phyloP scores from a whole-genome alignment of 2,888 invertebrate genomes.

The Atrina japonica region DNA sequence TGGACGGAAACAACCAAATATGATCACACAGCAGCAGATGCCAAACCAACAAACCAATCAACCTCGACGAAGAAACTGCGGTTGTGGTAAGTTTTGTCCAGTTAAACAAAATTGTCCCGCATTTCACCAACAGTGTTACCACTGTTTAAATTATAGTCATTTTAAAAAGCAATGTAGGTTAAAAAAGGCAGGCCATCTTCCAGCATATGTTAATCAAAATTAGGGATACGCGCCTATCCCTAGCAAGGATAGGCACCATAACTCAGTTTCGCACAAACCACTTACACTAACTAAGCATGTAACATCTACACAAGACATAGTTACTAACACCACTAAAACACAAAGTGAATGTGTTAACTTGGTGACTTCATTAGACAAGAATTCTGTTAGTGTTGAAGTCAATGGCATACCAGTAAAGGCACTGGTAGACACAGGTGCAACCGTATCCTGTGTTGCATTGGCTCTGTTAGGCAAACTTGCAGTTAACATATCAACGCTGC shows the following conservation, averaged over 20 bases:
- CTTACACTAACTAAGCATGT: no score
- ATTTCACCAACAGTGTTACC: background rate
- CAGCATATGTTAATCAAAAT: no score
- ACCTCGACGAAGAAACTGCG: background rate
- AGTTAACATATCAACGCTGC: background rate
- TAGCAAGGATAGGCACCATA: no score
- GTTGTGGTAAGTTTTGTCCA: conserved; percentile 17
- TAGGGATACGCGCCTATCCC: no score
- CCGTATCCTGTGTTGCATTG: no score
- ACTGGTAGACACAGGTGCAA: no score
- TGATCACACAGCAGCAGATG: background rate
- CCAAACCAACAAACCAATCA: background rate
- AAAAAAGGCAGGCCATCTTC: no score
- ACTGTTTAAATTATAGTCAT: background rate
- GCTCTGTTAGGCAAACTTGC: background rate
- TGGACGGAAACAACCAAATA: background rate
- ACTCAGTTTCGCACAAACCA: no score
- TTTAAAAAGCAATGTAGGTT: no score
- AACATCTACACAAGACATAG: no score
- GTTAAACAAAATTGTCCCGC: conserved; percentile 13
- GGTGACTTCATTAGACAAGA: background rate
- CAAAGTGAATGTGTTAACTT: conserved; percentile 7
- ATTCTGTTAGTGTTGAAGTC: conserved; percentile 5
- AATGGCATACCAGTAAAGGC: no score
- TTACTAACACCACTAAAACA: no score